Conservation (phyloP, 2,797 vertebrate species). For the Fundulus diaphanus region DNA sequence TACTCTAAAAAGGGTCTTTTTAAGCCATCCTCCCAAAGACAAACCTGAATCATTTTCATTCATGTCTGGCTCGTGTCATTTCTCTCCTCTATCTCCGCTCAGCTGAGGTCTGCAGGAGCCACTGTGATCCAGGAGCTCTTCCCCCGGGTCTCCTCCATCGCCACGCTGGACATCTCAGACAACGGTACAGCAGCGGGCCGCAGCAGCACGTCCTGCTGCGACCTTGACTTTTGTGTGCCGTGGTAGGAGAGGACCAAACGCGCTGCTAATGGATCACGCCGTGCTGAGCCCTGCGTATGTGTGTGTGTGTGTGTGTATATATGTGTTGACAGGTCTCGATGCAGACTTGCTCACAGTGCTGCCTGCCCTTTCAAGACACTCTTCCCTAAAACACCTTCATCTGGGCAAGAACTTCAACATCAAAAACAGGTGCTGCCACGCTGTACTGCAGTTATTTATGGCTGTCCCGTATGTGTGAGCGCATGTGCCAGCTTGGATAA, state of each 20-base stretch:
- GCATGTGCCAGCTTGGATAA: conserved; percentile 32
- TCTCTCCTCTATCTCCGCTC: conserved; percentile 43
- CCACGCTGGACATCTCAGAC: conserved; percentile 90
- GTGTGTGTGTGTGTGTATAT: conserved; percentile 19
- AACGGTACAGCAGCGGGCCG: conserved; percentile 80
- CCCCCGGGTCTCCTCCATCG: conserved; percentile 85
- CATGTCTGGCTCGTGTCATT: conserved; percentile 33
- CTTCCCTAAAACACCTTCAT: conserved; percentile 89
- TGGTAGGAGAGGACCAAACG: conserved; percentile 16
- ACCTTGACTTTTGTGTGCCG: conserved; percentile 51
- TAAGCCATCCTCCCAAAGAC: conserved; percentile 54
- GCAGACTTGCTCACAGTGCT: conserved; percentile 87
- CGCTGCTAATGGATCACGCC: conserved; percentile 33
- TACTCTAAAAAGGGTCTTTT: neutral
- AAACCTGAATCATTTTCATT: conserved; percentile 51
- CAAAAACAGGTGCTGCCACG: conserved; percentile 86
- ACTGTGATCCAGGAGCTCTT: conserved; percentile 89
- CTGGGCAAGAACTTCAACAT: conserved; percentile 93
- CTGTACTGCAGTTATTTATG: conserved; percentile 34
- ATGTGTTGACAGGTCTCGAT: conserved; percentile 83
- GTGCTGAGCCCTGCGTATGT: conserved; percentile 27
- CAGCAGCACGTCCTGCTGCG: conserved; percentile 25
- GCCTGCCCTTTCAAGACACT: conserved; percentile 87
- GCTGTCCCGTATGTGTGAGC: neutral
- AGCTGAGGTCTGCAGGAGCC: conserved; percentile 89